phyloP scores from a whole-genome alignment of 2,888 invertebrate species.

The Xanthostigma xanthostigma region DNA sequence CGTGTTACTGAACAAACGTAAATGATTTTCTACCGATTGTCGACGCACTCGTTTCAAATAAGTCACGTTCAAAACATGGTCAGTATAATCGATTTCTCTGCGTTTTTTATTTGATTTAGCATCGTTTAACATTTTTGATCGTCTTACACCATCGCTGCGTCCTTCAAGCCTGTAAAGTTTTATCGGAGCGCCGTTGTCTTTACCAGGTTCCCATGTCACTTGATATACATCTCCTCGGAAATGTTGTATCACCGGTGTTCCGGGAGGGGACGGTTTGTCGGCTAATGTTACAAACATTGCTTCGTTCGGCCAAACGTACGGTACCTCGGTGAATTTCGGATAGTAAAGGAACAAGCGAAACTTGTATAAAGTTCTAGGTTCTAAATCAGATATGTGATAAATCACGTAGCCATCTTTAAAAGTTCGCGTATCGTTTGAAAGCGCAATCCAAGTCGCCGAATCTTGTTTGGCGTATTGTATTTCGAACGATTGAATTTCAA shows the following conservation, averaged over 20 bases:
- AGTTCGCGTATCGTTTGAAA: conserved; percentile 16
- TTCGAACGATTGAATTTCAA: conserved; percentile 28
- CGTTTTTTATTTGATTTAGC: conserved; percentile 9
- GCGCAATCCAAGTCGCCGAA: conserved; percentile 28
- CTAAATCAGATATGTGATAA: conserved; percentile 31
- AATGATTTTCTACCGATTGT: conserved; percentile 1
- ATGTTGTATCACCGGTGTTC: conserved; percentile 55
- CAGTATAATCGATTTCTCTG: conserved; percentile 12
- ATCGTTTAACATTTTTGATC: conserved; percentile 7
- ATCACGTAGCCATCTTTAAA: conserved; percentile 21
- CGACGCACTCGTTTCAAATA: background rate
- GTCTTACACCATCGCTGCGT: conserved; percentile 7
- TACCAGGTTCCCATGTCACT: conserved; percentile 67
- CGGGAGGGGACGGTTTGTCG: conserved; percentile 67
- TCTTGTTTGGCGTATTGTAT: conserved; percentile 36
- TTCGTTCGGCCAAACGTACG: conserved; percentile 59
- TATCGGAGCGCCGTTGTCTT: conserved; percentile 61
- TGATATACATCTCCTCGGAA: conserved; percentile 59
- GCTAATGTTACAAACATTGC: conserved; percentile 35
- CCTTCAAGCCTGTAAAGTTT: conserved; percentile 64
- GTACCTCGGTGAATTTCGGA: conserved; percentile 32
- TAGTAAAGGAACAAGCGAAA: conserved; percentile 56
- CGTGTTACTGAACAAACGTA: conserved; percentile 17
- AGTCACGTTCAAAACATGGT: too few species aligned
- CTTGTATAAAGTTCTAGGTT: conserved; percentile 62